Evolutionary conservation across 2,797 vertebrate genomes (phyloP).

Genomic region (Atherinosoma microstoma): DNA sequence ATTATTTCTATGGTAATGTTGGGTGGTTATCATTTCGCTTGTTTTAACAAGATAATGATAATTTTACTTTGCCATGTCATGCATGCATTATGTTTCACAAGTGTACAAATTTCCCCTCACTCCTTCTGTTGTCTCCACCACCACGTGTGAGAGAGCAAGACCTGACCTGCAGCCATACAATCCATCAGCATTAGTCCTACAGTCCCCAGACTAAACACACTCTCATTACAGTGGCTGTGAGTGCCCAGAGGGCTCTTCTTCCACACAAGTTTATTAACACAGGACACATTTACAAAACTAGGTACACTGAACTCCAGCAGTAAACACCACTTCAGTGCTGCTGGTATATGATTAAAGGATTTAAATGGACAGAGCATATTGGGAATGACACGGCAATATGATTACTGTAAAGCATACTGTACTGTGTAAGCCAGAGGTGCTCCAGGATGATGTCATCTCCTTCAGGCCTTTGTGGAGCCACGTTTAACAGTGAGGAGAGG

Average conservation of each 20-base stretch:
- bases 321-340: slow-evolving; percentile 72
- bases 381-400: slow-evolving; percentile 77
- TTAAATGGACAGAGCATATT: slow-evolving; percentile 64
- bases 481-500: slow-evolving; percentile 19
- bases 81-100: slow-evolving; percentile 25
- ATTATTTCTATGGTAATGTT: slow-evolving; percentile 6
- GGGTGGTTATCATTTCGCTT: slow-evolving; percentile 23
- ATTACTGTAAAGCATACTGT: slow-evolving; percentile 69
- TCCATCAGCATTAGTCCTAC: slow-evolving; percentile 86
- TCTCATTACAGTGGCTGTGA: slow-evolving; percentile 83
- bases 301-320: slow-evolving; percentile 61
- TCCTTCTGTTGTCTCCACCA: slow-evolving; percentile 32
- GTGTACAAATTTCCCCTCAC: slow-evolving; percentile 38
- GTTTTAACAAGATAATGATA: slow-evolving; percentile 20
- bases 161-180: slow-evolving; percentile 83
- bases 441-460: slow-evolving; percentile 76
- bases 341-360: slow-evolving; percentile 77
- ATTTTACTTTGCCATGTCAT: slow-evolving; percentile 19
- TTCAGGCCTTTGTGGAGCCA: slow-evolving; percentile 56
- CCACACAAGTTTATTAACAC: slow-evolving; percentile 85
- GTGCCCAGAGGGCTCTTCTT: slow-evolving; percentile 73
- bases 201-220: slow-evolving; percentile 87
- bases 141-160: slow-evolving; percentile 66
- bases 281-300: slow-evolving; percentile 72
- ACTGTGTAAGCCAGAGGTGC: slow-evolving; percentile 58